phyloP scores from a whole-genome alignment of 2,113 vertebrate species.

The Bombycilla garrulus region DNA sequence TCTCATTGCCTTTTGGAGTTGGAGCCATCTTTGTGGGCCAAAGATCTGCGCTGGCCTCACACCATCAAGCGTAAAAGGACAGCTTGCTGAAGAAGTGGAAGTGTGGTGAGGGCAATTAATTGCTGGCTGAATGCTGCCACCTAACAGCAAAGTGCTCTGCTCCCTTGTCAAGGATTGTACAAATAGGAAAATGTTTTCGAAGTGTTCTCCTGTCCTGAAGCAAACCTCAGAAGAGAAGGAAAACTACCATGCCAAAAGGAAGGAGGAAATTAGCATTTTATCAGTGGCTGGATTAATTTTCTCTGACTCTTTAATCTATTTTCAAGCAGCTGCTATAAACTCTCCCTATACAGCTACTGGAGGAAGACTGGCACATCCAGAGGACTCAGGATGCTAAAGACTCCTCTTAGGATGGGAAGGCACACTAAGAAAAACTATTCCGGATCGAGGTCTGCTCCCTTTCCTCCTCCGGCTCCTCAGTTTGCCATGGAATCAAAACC shows the following conservation, averaged over 20 bases:
- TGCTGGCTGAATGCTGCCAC: neutral
- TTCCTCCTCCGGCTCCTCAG: neutral
- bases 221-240: neutral
- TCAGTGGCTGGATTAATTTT: neutral
- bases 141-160: neutral
- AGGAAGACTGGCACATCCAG: neutral
- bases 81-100: neutral
- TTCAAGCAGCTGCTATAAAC: neutral
- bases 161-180: neutral
- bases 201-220: neutral
- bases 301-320: neutral
- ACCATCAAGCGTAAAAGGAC: neutral
- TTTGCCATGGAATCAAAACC: neutral
- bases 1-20: neutral
- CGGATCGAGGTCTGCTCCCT: neutral
- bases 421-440: neutral
- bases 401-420: neutral
- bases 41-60: neutral
- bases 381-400: neutral
- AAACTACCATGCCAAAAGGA: neutral
- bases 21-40: rapidly evolving
- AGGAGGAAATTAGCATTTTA: neutral
- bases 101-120: neutral
- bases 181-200: neutral
- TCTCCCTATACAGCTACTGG: neutral